Percentiles rank a stretch among this genome's conserved stretches.
These are phyloP conservation scores for Cataglyphis cursor DNA, from an alignment of 2,888 invertebrate genomes.

Conservation along the genomic window DNA sequence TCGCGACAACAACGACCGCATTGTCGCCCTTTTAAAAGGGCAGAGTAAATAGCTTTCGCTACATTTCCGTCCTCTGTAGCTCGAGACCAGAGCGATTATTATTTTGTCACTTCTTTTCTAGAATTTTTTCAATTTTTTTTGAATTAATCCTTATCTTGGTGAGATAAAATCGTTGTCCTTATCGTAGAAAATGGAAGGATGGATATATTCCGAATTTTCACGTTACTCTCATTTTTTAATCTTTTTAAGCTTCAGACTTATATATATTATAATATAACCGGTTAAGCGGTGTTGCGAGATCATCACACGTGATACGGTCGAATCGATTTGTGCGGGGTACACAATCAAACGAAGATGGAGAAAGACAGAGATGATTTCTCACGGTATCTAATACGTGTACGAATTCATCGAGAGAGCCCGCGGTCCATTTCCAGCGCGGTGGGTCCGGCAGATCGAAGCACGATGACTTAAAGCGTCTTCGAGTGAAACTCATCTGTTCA, in stretches of 20 bases:
- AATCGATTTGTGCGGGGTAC: slow-evolving; percentile 52
- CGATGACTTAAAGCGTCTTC: slow-evolving; percentile 79
- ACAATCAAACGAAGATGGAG: slow-evolving; percentile 31
- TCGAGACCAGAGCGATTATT: background rate
- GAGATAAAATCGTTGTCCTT: background rate
- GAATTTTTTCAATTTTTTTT: background rate
- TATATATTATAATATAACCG: background rate
- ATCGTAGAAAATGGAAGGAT: background rate
- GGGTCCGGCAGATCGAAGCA: slow-evolving; percentile 58
- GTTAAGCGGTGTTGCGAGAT: slow-evolving; percentile 26
- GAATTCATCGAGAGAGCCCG: slow-evolving; percentile 63
- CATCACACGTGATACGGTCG: slow-evolving; percentile 31
- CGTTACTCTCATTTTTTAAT: background rate
- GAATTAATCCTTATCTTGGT: background rate
- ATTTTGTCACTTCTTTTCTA: background rate
- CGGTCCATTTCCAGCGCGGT: slow-evolving; percentile 67
- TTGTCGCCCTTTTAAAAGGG: slow-evolving; percentile 35
- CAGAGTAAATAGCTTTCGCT: slow-evolving; percentile 24
- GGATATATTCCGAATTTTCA: background rate
- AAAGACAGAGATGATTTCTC: slow-evolving; percentile 33
- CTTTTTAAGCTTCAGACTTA: background rate
- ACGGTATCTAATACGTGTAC: slow-evolving; percentile 50
- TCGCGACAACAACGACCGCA: slow-evolving; percentile 59
- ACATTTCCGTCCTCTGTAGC: background rate
- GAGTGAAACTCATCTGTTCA: slow-evolving; percentile 82